Base-by-base conservation (phyloP, 2,888 invertebrate genomes). In the Erebia aethiops region DNA sequence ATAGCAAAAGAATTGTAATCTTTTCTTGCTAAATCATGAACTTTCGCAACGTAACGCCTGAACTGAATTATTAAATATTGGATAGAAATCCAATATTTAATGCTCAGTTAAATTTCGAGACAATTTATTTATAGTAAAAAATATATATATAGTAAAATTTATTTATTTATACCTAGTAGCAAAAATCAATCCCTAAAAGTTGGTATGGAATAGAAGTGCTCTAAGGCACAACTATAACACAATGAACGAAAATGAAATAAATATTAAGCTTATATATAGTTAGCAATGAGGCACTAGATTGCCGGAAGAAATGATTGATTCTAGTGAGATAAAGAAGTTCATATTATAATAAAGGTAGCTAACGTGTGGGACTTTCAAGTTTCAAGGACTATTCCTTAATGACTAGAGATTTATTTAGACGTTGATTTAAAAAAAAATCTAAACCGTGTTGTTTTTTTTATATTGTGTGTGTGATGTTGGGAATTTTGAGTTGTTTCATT, bases 281-380 rank as follows among this genome's bases (percentile, higher is more conserved):
- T 16, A 1, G 8, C 13, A 16, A 16, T 35, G 10, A n/a, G 35
- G 56, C 54, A 62, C 54, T 51, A 61, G 66, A 71, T 67, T 69
- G 63, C 73, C 57, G 60, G 58, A 67, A 67, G 56, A 52, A 64
- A 58, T 67, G 49, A 71, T 69, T 69, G 69, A 54, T 71, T 74
- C 73, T 67, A 58, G 71, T 75, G 73, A 73, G 72, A 68, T 43
- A 54, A 51, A 26, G 49, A n/a, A 35, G 16, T 16, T 18, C 14
- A 41, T 64, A 18, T 35, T n/a, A 63, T 9, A 63, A 51, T 51
- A n/a, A 11, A 16, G 13, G 21, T n/a, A 35, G 35, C 1, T 35
- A 35, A 11, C 35, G 7, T 54, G 16, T 18, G 16, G 54, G 16
- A 2, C 10, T 54, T 54, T 10, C 18, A 46, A 10, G 14, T 58